phyloP scores from a whole-genome alignment of 2,797 vertebrate species.

The Odontamblyopus rebecca region DNA sequence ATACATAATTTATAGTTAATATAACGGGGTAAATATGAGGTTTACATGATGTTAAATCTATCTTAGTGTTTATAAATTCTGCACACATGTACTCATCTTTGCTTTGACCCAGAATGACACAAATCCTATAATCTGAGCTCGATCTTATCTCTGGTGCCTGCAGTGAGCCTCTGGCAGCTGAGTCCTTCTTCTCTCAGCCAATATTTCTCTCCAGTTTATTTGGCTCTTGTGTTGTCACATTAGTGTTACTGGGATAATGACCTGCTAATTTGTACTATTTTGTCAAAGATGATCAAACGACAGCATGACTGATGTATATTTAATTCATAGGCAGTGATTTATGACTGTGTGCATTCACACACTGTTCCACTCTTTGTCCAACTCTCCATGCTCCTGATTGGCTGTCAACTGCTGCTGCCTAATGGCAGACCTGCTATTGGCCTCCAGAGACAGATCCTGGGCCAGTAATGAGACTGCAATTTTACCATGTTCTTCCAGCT shows the following conservation, averaged over 20 bases:
- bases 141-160: conserved; percentile 51
- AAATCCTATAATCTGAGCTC: conserved; percentile 51
- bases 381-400: conserved; percentile 34
- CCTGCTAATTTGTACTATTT: conserved; percentile 61
- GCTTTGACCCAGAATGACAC: conserved; percentile 58
- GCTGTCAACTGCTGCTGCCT: conserved; percentile 44
- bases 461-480: conserved; percentile 71
- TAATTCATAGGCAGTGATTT: conserved; percentile 39
- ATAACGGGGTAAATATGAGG: conserved; percentile 3
- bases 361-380: conserved; percentile 33
- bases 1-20: neutral
- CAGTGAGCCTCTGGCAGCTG: conserved; percentile 50
- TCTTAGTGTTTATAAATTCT: conserved; percentile 42
- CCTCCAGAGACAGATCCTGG: conserved; percentile 60
- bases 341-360: conserved; percentile 1
- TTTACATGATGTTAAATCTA: conserved; percentile 18
- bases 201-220: conserved; percentile 44
- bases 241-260: conserved; percentile 40
- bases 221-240: conserved; percentile 48
- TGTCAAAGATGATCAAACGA: conserved; percentile 53
- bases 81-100: conserved; percentile 34
- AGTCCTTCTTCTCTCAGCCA: conserved; percentile 24
- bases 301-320: conserved; percentile 35
- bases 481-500: conserved; percentile 41
- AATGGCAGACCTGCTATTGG: conserved; percentile 56